Conservation (phyloP, 1,140 invertebrate genomes). For the Penaeus chinensis region DNA sequence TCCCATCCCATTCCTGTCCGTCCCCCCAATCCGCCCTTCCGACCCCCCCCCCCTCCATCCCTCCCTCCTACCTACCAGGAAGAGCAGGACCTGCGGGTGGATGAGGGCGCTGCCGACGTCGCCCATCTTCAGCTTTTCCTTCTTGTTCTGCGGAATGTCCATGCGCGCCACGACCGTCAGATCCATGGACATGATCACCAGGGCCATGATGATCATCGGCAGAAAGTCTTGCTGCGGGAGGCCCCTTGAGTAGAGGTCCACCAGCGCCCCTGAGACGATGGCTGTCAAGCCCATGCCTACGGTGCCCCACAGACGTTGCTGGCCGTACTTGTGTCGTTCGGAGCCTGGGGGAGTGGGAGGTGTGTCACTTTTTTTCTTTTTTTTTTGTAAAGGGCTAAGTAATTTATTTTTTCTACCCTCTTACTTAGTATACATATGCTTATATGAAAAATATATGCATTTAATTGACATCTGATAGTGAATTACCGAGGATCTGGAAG, state of each 20-base stretch:
- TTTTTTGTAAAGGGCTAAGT: no score
- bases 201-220: conserved; percentile 80
- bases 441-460: no score
- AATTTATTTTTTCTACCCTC: no score
- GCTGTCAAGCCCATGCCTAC: conserved; percentile 53
- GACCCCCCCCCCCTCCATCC: no score
- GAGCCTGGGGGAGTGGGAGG: not conserved
- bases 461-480: no score
- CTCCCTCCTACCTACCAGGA: conserved; percentile 77
- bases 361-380: no score
- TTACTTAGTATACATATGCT: no score
- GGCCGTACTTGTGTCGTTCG: conserved; percentile 43
- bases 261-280: conserved; percentile 28
- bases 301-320: conserved; percentile 57
- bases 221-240: conserved; percentile 77
- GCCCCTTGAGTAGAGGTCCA: conserved; percentile 43
- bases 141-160: conserved; percentile 57
- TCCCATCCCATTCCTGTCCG: no score
- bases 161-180: conserved; percentile 36
- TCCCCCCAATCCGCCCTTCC: no score
- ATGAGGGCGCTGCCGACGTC: conserved; percentile 75
- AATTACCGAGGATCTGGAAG: conserved; percentile 45
- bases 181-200: conserved; percentile 72
- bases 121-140: conserved; percentile 54
- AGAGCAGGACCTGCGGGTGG: conserved; percentile 76